Evolutionary conservation across 2,113 vertebrate species (phyloP).

Genomic region (Dipodomys merriami): DNA sequence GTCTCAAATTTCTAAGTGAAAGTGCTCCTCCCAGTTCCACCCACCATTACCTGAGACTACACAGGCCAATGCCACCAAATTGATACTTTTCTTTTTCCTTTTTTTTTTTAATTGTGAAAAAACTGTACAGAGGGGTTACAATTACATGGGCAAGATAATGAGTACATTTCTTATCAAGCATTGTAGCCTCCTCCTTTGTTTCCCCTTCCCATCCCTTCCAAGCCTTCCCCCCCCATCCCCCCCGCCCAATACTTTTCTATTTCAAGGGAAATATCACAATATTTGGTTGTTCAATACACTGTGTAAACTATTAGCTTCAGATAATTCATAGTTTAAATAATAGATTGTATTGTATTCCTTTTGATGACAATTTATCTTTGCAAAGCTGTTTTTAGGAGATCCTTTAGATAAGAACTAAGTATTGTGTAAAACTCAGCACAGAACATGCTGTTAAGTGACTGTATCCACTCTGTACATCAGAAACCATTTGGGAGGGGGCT

Average conservation of each 20-base stretch:
- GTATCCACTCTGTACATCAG: too few relatives aligned
- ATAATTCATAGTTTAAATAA: background rate
- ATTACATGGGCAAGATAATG: too few relatives aligned
- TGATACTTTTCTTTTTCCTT: too few relatives aligned
- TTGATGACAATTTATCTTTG: conserved; percentile 27
- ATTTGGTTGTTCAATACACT: background rate
- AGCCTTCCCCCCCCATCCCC: too few relatives aligned
- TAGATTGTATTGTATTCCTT: conserved; percentile 27
- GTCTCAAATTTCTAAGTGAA: background rate
- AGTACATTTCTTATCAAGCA: too few relatives aligned
- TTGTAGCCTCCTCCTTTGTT: too few relatives aligned
- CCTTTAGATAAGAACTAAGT: background rate
- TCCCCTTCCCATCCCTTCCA: too few relatives aligned
- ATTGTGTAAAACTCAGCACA: background rate
- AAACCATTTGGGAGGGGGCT: too few relatives aligned
- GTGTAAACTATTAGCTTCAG: background rate
- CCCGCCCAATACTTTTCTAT: background rate
- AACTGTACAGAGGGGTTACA: too few relatives aligned
- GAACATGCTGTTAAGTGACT: background rate
- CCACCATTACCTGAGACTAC: background rate
- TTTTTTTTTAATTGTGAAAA: too few relatives aligned
- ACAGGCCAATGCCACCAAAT: background rate
- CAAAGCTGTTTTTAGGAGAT: conserved; percentile 31
- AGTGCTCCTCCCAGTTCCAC: background rate
- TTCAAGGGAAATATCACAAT: background rate